Percentiles rank a stretch among this genome's conserved stretches.
phyloP scores from a whole-genome alignment of 1,140 invertebrate species.

The Leptopilina boulardi region DNA sequence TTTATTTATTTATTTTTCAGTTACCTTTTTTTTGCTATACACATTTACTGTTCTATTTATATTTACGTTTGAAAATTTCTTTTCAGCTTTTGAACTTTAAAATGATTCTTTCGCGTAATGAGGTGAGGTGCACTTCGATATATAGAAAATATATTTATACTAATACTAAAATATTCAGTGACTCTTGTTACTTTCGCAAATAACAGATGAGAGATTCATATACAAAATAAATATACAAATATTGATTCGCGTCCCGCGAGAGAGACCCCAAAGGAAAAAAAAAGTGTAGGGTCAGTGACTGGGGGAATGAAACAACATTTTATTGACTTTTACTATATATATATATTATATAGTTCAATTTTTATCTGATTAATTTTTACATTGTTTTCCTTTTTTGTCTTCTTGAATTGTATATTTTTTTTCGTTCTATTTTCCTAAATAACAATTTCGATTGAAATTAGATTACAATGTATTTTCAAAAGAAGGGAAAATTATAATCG shows the following conservation, averaged over 20 bases:
- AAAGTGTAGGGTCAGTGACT: slow-evolving; percentile 20
- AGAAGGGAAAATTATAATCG: neutral
- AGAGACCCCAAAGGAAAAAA: neutral
- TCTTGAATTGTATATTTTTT: neutral
- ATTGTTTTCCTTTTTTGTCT: no score
- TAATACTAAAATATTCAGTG: neutral
- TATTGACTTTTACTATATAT: neutral
- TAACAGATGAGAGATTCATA: slow-evolving; percentile 16
- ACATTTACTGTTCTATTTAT: no score
- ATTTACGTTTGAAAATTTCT: no score
- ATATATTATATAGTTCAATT: neutral
- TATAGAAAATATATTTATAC: neutral
- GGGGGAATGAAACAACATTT: neutral
- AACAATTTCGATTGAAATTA: neutral
- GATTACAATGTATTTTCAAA: neutral
- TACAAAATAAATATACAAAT: slow-evolving; percentile 20
- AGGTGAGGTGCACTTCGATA: no score
- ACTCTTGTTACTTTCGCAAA: slow-evolving; percentile 14
- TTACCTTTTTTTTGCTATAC: no score
- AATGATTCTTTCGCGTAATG: no score
- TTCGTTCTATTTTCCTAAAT: neutral
- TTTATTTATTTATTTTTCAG: no score
- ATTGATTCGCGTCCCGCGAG: neutral
- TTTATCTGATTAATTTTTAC: slow-evolving; percentile 9
- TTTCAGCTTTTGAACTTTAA: no score